Evolutionary conservation across 2,888 invertebrate genomes (phyloP), one percentile per base, ranked within the genome.

Genomic region (Apeira syringaria): DNA sequence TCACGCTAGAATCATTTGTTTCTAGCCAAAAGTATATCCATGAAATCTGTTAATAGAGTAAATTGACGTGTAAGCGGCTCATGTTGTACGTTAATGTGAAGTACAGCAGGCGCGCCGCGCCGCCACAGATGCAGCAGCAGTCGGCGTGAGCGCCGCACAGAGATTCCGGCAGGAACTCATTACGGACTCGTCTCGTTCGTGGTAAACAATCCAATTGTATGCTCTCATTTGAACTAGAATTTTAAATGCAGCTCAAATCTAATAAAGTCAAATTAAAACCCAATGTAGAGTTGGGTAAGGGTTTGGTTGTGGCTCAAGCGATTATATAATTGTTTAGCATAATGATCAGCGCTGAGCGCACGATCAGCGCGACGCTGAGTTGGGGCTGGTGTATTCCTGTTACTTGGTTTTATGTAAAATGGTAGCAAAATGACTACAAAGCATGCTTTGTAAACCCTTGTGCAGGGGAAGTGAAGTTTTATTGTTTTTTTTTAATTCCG

Each of bases 191-290:
- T 63, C 66, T 58, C 64, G 43, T 47, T 44, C 61, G 65, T 69
- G 69, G 72, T 75, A 77, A 74, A 73, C 72, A 77, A 79, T 78
- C 70, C 63, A 78, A 80, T 80, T 76, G 74, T 56, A 64, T 67
- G 57, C 65, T 70, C 66, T 64, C 74, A 75, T 71, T 72, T 70
- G 65, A 75, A 73, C 70, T 69, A 68, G 75, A 74, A 74, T 80
- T 80, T 82, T 79, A 80, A 79, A 83, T 82, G 80, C 79, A 74
- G 72, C 75, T 80, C 73, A 80, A 82, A 82, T 77, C 79, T 77
- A 81, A 83, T 82, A 78, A 82, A 76, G 76, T 71, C 76, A 73
- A 76, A 80, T 82, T 83, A 82, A 77, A 73, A 74, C 74, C 76
- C 79, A 68, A 80, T 82, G 78, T 77, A 78, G 77, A 59, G 51